Evolutionary conservation across 2,888 invertebrate species (phyloP), one percentile per base, ranked within the genome.

Genomic region (Petrolisthes cinctipes): DNA sequence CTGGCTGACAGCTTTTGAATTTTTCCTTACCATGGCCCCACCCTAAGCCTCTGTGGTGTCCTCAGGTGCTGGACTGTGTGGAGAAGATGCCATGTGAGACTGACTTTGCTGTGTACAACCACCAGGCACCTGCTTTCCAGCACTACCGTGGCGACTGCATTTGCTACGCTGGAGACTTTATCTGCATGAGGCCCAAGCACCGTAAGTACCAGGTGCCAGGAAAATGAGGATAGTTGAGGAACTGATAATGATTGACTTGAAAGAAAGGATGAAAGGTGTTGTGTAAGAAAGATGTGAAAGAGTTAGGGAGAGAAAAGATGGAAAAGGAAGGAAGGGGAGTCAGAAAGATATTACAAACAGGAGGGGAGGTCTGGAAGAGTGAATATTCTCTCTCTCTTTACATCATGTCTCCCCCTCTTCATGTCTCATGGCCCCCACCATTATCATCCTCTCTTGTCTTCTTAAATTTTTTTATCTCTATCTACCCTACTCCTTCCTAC

Each of bases 21-120:
- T 1, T 37, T 37, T 37, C 37, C 37, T 37, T 37, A 37, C 1
- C 2, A 2, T 37, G 37, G 0, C 37, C 37, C 37, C 37, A 37
- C 37, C 37, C 37, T 37, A 37, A 37, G 37, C 37, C 37, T 2
- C 37, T 37, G 37, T 37, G 37, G 37, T 37, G 37, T 37, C 37
- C 37, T 37, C 81, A 90, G 90, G 96, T 97, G 92, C 96, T 97
- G 91, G 91, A 92, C 61, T 97, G 97, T 93, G 96, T 97, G 82
- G 96, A 97, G 84, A 94, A 96, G 73, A 76, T 71, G 37, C 87
- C 89, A 14, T 91, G 91, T 71, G 89, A 91, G 86, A 91, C 91
- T 2, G 83, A 85, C 23, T 88, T 88, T 73, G 91, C 91, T 51
- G 90, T 91, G 37, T 91, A 91, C 91, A 91, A 91, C 84, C 91